Evolutionary conservation across 2,797 vertebrate genomes (phyloP).

Genomic region (Diceros bicornis): DNA sequence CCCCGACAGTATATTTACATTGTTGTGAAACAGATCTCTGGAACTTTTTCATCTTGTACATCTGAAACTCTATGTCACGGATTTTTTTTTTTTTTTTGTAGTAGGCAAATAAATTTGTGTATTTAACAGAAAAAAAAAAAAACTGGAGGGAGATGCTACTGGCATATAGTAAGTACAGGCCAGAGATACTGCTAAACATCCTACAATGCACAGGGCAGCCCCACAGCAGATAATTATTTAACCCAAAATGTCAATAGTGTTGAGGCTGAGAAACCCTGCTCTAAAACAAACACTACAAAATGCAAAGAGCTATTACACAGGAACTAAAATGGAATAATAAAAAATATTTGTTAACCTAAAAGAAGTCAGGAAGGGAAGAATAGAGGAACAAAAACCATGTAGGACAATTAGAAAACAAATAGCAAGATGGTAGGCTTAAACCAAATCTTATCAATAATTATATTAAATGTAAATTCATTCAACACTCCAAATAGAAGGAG

Average conservation of each 20-base stretch:
- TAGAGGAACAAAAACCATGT: conserved; percentile 10
- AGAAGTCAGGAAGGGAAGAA: conserved; percentile 38
- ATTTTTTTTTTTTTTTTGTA: no score
- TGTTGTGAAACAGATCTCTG: no score
- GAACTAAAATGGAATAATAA: conserved; percentile 46
- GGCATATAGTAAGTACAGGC: not conserved
- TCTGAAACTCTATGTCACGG: no score
- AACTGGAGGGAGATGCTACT: not conserved
- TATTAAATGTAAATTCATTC: conserved; percentile 27
- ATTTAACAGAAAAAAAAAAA: not conserved
- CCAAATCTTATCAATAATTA: conserved; percentile 11
- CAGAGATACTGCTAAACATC: not conserved
- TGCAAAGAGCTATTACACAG: not conserved
- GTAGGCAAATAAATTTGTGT: no score
- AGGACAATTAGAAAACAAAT: not conserved
- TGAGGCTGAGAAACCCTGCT: not conserved
- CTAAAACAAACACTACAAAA: conserved; percentile 1
- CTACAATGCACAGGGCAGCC: not conserved
- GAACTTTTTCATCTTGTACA: no score
- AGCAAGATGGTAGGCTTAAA: conserved; percentile 12
- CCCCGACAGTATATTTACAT: no score
- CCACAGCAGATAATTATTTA: not conserved
- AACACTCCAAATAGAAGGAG: conserved; percentile 11
- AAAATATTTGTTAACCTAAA: conserved; percentile 34
- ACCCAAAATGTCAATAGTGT: not conserved